Base-by-base conservation (phyloP, 2,797 vertebrate genomes). In the Pterois miles region DNA sequence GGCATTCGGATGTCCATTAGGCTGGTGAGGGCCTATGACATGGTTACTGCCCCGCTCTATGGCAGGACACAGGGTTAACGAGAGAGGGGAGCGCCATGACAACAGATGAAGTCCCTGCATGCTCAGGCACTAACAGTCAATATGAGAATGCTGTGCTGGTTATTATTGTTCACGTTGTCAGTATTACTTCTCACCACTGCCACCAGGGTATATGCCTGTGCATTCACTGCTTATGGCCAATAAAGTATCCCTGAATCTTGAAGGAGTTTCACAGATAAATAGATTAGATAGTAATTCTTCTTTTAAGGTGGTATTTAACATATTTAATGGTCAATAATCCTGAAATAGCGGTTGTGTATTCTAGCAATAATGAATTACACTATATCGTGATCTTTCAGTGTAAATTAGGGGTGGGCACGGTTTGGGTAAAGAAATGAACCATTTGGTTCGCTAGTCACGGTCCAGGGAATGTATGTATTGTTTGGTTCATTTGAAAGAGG, bases 1-100 rank as follows among this genome's bases (percentile, higher is more conserved):
- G 80, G 78, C 85, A 85, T 85, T 90, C 34, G 27, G 79, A 85
- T 71, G 83, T 81, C 57, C 73, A 74, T 91, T 87, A 79, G 83
- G 58, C 77, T 68, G 79, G 57, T 48, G 48, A 64, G 36, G 9
- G 33, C 59, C 66, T 29, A 6, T 48, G 84, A 70, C 70, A 48
- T 53, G 53, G 78, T 81, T 74, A 82, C 29, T 46, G 33, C 29
- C 54, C 65, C 10, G 4, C 71, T 77, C n/a, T 68, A 58, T 16
- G 31, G 6, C 76, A 59, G 76, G 65, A 78, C 34, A 29, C 29
- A n/a, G 60, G 27, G n/a, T 27, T n/a, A 63, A 71, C 5, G 10
- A 1, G 18, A 56, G 31, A 2, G 20, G 50, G 38, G 56, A 23
- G 31, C 0, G 54, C 54, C 43, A 57, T 8, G 33, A 31, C 22